Conservation (phyloP, 1,140 invertebrate genomes). For the Drosophila willistoni region DNA sequence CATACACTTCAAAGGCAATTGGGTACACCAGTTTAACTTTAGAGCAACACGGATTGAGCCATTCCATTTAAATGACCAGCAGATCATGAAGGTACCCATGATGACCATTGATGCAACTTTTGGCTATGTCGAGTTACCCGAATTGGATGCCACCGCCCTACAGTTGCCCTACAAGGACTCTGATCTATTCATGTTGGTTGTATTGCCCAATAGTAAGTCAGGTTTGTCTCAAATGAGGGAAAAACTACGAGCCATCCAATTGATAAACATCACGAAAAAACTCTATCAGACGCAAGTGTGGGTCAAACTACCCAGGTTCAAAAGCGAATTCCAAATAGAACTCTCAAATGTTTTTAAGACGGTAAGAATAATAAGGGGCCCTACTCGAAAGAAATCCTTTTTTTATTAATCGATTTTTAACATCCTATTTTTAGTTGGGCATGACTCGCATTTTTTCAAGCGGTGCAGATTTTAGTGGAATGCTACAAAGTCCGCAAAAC, state of each 20-base stretch:
- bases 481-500: conserved; percentile 84
- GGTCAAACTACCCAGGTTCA: conserved; percentile 87
- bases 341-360: conserved; percentile 84
- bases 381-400: not conserved
- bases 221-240: conserved; percentile 83
- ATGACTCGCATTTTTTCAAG: conserved; percentile 85
- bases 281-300: conserved; percentile 79
- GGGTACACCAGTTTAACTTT: conserved; percentile 60
- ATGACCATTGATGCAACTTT: conserved; percentile 84
- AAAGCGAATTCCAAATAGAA: conserved; percentile 84
- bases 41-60: conserved; percentile 43
- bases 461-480: conserved; percentile 86
- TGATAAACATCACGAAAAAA: conserved; percentile 65
- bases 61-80: conserved; percentile 58
- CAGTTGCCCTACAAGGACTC: conserved; percentile 82
- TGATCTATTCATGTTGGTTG: conserved; percentile 84
- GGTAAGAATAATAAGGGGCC: conserved; percentile 68
- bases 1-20: conserved; percentile 85
- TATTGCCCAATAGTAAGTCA: conserved; percentile 85
- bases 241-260: conserved; percentile 81
- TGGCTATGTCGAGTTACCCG: conserved; percentile 54
- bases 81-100: conserved; percentile 83
- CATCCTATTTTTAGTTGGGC: conserved; percentile 83
- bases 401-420: not conserved
- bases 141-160: conserved; percentile 66